These are phyloP conservation scores for Capreolus pygargus DNA, from an alignment of 2,113 vertebrate genomes.

Conservation along the genomic window DNA sequence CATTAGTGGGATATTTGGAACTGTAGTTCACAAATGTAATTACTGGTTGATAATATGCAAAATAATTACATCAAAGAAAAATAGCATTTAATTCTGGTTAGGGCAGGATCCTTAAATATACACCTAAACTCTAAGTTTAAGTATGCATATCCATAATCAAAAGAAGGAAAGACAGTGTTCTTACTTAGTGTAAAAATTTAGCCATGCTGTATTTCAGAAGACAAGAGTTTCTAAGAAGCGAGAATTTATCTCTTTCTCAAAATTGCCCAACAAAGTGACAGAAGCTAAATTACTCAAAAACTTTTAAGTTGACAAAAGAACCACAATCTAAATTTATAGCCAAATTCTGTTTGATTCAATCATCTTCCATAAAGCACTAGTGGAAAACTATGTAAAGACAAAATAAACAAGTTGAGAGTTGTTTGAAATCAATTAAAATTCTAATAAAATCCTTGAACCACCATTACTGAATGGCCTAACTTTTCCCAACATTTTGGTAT, in stretches of 20 bases:
- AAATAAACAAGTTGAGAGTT: background rate
- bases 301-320: background rate
- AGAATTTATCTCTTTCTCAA: background rate
- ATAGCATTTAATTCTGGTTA: background rate
- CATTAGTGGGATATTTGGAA: background rate
- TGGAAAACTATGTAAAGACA: background rate
- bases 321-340: background rate
- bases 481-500: background rate
- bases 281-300: background rate
- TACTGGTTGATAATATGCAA: background rate
- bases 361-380: background rate
- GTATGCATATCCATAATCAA: background rate
- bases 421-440: background rate
- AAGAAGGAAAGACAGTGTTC: background rate
- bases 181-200: background rate
- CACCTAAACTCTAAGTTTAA: background rate
- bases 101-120: background rate
- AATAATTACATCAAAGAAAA: background rate
- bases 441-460: background rate
- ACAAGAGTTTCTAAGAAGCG: background rate
- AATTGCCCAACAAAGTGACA: background rate
- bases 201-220: slow-evolving; percentile 1
- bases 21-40: background rate
- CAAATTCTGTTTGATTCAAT: background rate
- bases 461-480: background rate